Percentiles rank a stretch among this genome's conserved stretches.
Evolutionary conservation across 2,888 invertebrate species (phyloP).

Genomic region (Dendrolimus pini): DNA sequence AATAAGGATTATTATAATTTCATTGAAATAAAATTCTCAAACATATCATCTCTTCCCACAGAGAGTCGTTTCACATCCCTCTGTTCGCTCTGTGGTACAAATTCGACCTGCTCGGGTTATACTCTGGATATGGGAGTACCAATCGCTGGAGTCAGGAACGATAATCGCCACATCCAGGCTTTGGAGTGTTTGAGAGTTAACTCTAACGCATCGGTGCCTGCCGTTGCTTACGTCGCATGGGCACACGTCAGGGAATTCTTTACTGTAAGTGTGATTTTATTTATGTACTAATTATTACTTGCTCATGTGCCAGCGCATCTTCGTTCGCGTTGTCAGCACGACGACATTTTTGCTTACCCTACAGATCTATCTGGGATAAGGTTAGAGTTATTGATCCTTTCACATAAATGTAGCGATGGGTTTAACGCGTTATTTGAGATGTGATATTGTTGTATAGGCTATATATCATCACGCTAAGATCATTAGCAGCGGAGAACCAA

Average conservation of each 20-base stretch:
- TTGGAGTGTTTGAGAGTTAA: constrained; percentile 75
- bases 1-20: no score
- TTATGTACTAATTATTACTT: neutral
- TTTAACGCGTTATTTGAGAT: no score
- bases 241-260: constrained; percentile 68
- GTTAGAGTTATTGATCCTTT: no score
- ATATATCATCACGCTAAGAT: no score
- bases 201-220: constrained; percentile 54
- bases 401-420: no score
- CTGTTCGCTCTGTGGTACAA: constrained; percentile 73
- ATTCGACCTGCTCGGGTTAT: constrained; percentile 36
- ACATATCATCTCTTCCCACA: constrained; percentile 24
- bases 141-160: constrained; percentile 36
- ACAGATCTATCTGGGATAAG: no score
- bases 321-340: no score
- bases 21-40: no score
- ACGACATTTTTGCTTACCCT: no score
- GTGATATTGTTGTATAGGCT: no score
- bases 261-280: constrained; percentile 40
- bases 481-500: no score
- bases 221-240: constrained; percentile 78
- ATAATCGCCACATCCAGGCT: constrained; percentile 79
- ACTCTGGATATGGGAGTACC: constrained; percentile 36
- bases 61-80: constrained; percentile 72
- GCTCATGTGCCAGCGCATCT: no score